Evolutionary conservation across 2,888 invertebrate genomes (phyloP).

Genomic region (Sinhomidia bicolor): DNA sequence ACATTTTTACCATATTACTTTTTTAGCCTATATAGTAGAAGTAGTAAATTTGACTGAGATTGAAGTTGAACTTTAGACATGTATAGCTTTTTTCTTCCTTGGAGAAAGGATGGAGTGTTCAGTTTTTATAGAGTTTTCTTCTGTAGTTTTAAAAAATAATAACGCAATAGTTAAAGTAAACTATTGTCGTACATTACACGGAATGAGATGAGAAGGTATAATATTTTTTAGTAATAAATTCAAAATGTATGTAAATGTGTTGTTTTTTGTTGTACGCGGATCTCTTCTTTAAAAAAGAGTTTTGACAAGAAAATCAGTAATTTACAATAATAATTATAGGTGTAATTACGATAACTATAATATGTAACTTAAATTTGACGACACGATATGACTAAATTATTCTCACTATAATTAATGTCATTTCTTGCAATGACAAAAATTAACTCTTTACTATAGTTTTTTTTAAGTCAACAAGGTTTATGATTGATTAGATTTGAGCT

Average conservation of each 20-base stretch:
- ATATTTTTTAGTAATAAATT: background rate
- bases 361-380: conserved; percentile 7
- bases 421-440: conserved; percentile 9
- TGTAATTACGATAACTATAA: background rate
- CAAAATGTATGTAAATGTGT: conserved; percentile 42
- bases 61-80: conserved; percentile 56
- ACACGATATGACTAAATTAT: conserved; percentile 54
- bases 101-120: conserved; percentile 58
- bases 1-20: conserved; percentile 24
- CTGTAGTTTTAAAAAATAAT: background rate
- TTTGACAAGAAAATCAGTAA: conserved; percentile 8
- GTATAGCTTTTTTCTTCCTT: conserved; percentile 46
- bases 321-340: background rate
- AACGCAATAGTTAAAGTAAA: background rate
- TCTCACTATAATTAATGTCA: conserved; percentile 59
- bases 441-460: conserved; percentile 33
- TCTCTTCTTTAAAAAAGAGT: conserved; percentile 24
- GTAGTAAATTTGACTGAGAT: conserved; percentile 49
- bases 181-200: background rate
- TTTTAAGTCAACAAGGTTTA: conserved; percentile 58
- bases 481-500: conserved; percentile 72
- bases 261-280: conserved; percentile 14
- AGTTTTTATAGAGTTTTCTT: conserved; percentile 14
- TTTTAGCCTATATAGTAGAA: background rate
- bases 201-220: conserved; percentile 45